These are phyloP conservation scores for Nansenia antarctica DNA, from an alignment of 2,113 vertebrate genomes.

Conservation along the genomic window DNA sequence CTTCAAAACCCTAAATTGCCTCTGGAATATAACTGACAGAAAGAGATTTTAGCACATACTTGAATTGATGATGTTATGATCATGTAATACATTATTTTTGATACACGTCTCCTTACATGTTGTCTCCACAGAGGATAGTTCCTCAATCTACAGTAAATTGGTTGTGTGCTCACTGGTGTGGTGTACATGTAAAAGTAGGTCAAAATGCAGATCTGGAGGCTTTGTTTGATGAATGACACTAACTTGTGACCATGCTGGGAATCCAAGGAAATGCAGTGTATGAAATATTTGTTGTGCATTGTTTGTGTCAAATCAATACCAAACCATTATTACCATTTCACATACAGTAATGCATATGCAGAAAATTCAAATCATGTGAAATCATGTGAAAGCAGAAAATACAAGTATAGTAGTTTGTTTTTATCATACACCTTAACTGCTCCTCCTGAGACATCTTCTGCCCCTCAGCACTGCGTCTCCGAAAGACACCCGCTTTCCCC, in stretches of 20 bases:
- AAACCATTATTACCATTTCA: not conserved
- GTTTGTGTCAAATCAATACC: not conserved
- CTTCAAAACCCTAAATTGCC: not conserved
- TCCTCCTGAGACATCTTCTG: no score
- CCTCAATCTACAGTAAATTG: constrained; percentile 20
- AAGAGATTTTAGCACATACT: not conserved
- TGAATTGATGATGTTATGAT: not conserved
- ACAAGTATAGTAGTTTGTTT: not conserved
- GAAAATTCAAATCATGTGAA: not conserved
- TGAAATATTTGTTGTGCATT: not conserved
- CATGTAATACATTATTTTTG: not conserved
- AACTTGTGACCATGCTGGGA: constrained; percentile 26
- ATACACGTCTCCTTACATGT: no score
- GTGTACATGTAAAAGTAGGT: constrained; percentile 43
- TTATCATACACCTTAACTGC: no score
- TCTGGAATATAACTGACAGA: not conserved
- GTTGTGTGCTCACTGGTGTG: constrained; percentile 8
- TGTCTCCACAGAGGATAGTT: constrained; percentile 6
- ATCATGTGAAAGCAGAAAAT: not conserved
- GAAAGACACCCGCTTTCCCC: no score
- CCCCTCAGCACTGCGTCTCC: no score
- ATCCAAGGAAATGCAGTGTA: constrained; percentile 8
- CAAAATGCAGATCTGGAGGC: constrained; percentile 32
- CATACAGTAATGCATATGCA: not conserved
- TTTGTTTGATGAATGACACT: constrained; percentile 22